Conservation (phyloP, 1,140 invertebrate species). For the Heliconius hermathena region DNA sequence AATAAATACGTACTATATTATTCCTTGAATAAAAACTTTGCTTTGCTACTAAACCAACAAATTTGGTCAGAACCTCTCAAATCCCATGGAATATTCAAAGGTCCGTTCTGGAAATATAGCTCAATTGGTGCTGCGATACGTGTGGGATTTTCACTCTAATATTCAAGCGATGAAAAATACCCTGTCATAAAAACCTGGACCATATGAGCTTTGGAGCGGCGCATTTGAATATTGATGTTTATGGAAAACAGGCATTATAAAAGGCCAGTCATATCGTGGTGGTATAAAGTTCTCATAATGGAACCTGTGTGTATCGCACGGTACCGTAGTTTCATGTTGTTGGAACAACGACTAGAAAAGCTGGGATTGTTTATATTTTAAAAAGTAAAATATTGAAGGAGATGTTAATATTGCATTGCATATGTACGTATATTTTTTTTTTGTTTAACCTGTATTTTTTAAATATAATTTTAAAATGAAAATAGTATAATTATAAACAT, state of each 20-base stretch:
- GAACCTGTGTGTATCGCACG: constrained; percentile 44
- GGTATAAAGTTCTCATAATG: constrained; percentile 52
- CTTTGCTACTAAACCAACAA: constrained; percentile 49
- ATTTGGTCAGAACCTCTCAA: constrained; percentile 59
- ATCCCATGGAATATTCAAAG: constrained; percentile 73
- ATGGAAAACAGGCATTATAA: constrained; percentile 60
- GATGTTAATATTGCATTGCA: neutral
- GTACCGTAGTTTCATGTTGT: constrained; percentile 6
- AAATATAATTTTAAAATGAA: neutral
- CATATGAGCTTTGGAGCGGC: constrained; percentile 69
- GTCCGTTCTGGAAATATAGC: constrained; percentile 71
- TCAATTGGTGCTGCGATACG: constrained; percentile 63
- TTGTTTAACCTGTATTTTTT: too few relatives aligned
- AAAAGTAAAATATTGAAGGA: neutral
- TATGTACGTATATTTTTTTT: too few relatives aligned
- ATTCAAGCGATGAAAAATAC: constrained; percentile 74
- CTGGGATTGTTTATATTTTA: constrained; percentile 3
- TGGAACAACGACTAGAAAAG: neutral
- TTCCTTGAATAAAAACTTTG: neutral
- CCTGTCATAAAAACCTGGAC: constrained; percentile 68
- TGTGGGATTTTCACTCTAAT: constrained; percentile 68
- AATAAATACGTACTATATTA: neutral
- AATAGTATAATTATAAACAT: neutral
- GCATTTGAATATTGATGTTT: constrained; percentile 77
- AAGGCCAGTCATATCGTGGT: constrained; percentile 42